Percentiles rank a stretch among this genome's conserved stretches.
Evolutionary conservation across 2,797 vertebrate species (phyloP).

Genomic region (Craterocephalus amniculus): DNA sequence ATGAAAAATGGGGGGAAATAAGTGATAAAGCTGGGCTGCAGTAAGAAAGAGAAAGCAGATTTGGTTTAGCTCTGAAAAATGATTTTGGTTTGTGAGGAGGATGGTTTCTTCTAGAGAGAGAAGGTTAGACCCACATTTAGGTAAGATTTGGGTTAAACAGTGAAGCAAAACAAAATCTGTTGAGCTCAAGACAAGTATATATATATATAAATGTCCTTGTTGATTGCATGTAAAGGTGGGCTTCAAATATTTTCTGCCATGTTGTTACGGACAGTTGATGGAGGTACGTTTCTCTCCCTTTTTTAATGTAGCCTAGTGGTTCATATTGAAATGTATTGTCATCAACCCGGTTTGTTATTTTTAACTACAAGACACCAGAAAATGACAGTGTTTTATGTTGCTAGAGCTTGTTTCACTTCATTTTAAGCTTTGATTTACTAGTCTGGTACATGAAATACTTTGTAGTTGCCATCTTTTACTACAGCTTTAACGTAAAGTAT

Average conservation of each 20-base stretch:
- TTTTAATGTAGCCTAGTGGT: not conserved
- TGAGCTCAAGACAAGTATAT: not conserved
- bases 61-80: not conserved
- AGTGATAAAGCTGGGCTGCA: not conserved
- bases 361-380: not conserved
- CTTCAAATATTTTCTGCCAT: not conserved
- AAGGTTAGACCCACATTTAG: not conserved
- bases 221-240: not conserved
- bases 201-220: not conserved
- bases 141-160: not conserved
- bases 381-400: not conserved
- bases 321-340: not conserved
- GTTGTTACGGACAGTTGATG: not conserved
- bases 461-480: not conserved
- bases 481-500: not conserved
- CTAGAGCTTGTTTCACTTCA: too few species aligned
- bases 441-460: not conserved
- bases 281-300: not conserved
- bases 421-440: not conserved
- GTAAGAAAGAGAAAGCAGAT: not conserved
- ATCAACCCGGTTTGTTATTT: not conserved
- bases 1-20: slow-evolving; percentile 1
- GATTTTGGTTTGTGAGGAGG: not conserved
- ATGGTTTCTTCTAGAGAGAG: not conserved
- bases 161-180: not conserved